Evolutionary conservation across 2,113 vertebrate genomes (phyloP), one percentile per base, ranked within the genome.

Genomic region (Corapipo altera): DNA sequence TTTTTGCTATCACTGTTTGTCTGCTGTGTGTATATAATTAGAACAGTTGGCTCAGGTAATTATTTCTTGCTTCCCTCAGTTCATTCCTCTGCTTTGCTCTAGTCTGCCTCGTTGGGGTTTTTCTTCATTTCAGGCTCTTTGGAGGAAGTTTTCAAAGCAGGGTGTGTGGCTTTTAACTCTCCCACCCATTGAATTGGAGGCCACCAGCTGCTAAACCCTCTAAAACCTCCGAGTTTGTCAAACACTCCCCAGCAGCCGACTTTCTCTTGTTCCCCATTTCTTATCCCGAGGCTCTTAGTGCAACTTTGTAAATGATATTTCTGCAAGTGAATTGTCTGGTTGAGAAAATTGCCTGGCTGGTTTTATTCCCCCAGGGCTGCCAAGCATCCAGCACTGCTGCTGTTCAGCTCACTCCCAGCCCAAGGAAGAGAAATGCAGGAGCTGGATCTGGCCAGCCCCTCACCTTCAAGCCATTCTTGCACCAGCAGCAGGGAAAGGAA

Each of bases 11-110:
- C 85, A 76, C 81, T 44, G 10, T 73, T 91, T 79, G 67, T 94
- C 95, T 93, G 55, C 88, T 74, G 43, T 72, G 93, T 89, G 67
- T 94, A 65, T 94, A 89, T 96, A 92, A 96, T 97, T 97, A 96
- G 93, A 97, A 72, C 57, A 70, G 73, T 78, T 88, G 86, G 86
- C 86, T 96, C 74, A 71, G 91, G 88, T 88, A 86, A 95, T 96
- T 96, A 91, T 74, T 88, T 95, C 80, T 83, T 65, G 43, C 35
- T 91, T 91, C 76, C 57, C 91, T 93, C 74, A 75, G 44, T 91
- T 90, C 52, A 39, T 97, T 91, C 73, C 49, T 64, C 72, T 66
- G 32, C 28, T 93, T 82, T 85, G 54, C 74, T 66, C 87, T 58
- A 71, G 32, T 83, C 41, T 72, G 72, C 51, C 61, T 95, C 75